These are phyloP conservation scores for Halictus quadricinctus DNA, from an alignment of 2,888 invertebrate species.

Conservation along the genomic window DNA sequence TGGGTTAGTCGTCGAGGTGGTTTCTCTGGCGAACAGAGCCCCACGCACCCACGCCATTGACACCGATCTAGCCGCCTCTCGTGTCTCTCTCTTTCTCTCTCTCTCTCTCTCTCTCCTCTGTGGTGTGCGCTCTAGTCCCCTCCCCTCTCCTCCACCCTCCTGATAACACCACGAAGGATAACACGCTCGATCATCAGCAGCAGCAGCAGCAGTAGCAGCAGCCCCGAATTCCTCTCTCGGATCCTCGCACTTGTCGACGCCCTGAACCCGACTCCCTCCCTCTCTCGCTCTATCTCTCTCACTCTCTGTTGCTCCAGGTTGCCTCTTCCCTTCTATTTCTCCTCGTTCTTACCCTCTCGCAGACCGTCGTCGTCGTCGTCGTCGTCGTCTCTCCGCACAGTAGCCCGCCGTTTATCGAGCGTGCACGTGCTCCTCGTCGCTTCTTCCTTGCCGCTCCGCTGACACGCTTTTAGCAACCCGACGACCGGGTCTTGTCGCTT, in stretches of 20 bases:
- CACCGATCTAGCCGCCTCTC: neutral
- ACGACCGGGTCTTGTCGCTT: constrained; percentile 17
- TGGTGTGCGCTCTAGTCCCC: neutral
- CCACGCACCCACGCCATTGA: neutral
- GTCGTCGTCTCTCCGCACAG: constrained; percentile 9
- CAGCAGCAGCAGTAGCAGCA: neutral
- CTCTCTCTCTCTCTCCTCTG: neutral
- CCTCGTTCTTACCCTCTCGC: constrained; percentile 11
- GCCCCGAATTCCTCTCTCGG: neutral
- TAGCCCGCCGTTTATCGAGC: constrained; percentile 60
- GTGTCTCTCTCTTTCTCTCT: neutral
- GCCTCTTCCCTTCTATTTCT: constrained; percentile 3
- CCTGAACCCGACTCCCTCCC: constrained; percentile 9
- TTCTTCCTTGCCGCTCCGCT: constrained; percentile 14
- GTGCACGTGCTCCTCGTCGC: constrained; percentile 58
- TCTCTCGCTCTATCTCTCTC: neutral
- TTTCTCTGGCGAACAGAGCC: neutral
- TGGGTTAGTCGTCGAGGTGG: constrained; percentile 66
- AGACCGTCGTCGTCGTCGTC: neutral
- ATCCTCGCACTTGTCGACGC: constrained; percentile 43
- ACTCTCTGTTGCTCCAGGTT: constrained; percentile 1
- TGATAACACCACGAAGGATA: constrained; percentile 15
- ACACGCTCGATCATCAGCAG: constrained; percentile 19
- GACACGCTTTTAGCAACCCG: constrained; percentile 37
- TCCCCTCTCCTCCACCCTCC: neutral